phyloP scores from a whole-genome alignment of 53 echinoderm and acorn worm species.

The Paracentrotus lividus region DNA sequence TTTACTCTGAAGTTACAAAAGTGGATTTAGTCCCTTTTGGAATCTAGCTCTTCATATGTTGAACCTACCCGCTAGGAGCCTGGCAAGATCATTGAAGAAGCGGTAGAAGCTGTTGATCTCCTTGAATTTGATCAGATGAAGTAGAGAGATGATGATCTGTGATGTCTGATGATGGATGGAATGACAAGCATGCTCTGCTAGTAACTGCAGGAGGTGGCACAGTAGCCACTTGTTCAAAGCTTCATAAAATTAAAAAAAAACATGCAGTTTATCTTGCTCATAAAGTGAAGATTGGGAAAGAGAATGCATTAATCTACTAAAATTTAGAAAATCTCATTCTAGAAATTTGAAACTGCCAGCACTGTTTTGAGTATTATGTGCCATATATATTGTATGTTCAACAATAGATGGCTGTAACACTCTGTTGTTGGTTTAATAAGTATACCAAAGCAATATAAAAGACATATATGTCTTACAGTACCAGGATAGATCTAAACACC shows the following conservation, averaged over 20 bases:
- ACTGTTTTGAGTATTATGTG: background rate
- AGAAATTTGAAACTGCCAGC: background rate
- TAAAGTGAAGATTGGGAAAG: background rate
- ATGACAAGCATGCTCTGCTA: conserved; percentile 81
- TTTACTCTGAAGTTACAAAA: too few species aligned
- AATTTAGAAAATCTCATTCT: too few species aligned
- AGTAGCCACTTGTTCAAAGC: conserved; percentile 88
- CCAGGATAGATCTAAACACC: too few species aligned
- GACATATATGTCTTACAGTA: too few species aligned
- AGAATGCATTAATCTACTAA: background rate
- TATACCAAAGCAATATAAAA: too few species aligned
- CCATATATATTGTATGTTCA: background rate
- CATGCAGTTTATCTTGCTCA: background rate
- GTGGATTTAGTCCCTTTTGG: background rate
- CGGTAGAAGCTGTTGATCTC: conserved; percentile 79
- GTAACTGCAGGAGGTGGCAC: conserved; percentile 81
- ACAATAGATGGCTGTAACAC: background rate
- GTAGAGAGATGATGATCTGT: conserved; percentile 75
- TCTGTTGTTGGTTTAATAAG: too few species aligned
- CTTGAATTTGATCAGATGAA: conserved; percentile 80
- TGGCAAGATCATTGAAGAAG: conserved; percentile 79
- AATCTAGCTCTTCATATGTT: too few species aligned
- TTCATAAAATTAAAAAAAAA: background rate
- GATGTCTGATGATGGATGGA: conserved; percentile 75
- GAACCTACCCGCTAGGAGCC: conserved; percentile 80